Conservation (phyloP, 2,888 invertebrate genomes). For the Mythimna ferrago region DNA sequence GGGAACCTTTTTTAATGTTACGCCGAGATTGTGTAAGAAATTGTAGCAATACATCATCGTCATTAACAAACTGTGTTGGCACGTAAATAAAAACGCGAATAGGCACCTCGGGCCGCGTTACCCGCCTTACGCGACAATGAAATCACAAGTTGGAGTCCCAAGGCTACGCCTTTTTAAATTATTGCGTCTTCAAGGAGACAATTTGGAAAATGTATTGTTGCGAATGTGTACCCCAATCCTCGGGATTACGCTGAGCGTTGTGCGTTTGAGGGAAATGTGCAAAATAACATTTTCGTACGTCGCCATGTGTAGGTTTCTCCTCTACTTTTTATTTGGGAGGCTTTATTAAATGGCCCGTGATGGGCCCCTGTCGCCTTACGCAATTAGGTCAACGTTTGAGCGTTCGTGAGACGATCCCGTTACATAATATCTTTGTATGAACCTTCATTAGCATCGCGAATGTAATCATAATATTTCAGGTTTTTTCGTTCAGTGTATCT, state of each 20-base stretch:
- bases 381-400: constrained; percentile 65
- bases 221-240: constrained; percentile 75
- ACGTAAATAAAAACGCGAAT: constrained; percentile 63
- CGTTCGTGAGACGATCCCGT: constrained; percentile 45
- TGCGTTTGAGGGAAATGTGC: constrained; percentile 77
- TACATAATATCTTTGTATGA: constrained; percentile 45
- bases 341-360: constrained; percentile 64
- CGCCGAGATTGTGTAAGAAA: constrained; percentile 46
- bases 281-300: constrained; percentile 79
- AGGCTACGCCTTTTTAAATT: constrained; percentile 79
- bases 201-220: constrained; percentile 85
- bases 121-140: constrained; percentile 62
- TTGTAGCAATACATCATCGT: constrained; percentile 62
- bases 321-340: constrained; percentile 66
- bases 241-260: constrained; percentile 78
- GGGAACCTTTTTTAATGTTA: constrained; percentile 63
- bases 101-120: constrained; percentile 67
- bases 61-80: constrained; percentile 61
- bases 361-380: constrained; percentile 53
- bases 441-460: constrained; percentile 56
- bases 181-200: constrained; percentile 85
- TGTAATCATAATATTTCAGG: constrained; percentile 37
- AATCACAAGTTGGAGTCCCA: constrained; percentile 66
- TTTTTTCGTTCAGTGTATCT: constrained; percentile 21
- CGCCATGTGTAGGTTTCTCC: constrained; percentile 64